A percentile compares a stretch with the other conserved stretches of the same genome.
Evolutionary conservation across 2,113 vertebrate species (phyloP).

Genomic region (Mustela lutreola): DNA sequence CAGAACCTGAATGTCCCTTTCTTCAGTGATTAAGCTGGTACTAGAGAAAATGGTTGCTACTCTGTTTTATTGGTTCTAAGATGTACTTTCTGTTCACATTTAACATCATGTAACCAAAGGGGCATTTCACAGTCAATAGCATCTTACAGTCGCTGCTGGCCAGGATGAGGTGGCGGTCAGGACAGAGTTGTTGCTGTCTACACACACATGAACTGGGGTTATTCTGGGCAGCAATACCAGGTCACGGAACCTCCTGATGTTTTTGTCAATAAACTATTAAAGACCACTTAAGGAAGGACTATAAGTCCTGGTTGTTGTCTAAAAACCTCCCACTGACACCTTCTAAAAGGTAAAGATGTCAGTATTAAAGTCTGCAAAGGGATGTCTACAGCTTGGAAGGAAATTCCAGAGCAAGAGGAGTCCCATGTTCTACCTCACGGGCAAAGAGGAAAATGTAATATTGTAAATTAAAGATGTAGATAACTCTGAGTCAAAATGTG

Average conservation of each 20-base stretch:
- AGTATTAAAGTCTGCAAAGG: not conserved
- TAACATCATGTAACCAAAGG: not conserved
- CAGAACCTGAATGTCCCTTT: not conserved
- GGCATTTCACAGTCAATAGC: not conserved
- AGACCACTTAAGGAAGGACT: conserved; percentile 41
- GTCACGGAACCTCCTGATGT: conserved; percentile 6
- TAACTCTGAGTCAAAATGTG: conserved; percentile 45
- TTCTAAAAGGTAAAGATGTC: conserved; percentile 34
- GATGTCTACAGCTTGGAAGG: not conserved
- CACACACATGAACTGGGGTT: not conserved
- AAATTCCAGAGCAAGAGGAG: not conserved
- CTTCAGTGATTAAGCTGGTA: not conserved
- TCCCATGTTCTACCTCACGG: not conserved
- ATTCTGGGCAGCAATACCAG: not conserved
- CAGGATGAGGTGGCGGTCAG: too few species aligned
- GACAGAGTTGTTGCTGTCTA: not conserved
- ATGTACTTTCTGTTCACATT: not conserved
- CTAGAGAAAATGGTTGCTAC: not conserved
- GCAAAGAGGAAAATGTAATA: not conserved
- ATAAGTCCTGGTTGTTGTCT: conserved; percentile 33
- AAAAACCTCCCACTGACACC: conserved; percentile 6
- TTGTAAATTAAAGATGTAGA: conserved; percentile 20
- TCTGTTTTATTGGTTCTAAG: not conserved
- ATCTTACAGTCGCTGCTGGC: not conserved
- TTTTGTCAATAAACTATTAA: conserved; percentile 64